These are phyloP conservation scores for Passer domesticus DNA, from an alignment of 2,113 vertebrate species.

Conservation along the genomic window DNA sequence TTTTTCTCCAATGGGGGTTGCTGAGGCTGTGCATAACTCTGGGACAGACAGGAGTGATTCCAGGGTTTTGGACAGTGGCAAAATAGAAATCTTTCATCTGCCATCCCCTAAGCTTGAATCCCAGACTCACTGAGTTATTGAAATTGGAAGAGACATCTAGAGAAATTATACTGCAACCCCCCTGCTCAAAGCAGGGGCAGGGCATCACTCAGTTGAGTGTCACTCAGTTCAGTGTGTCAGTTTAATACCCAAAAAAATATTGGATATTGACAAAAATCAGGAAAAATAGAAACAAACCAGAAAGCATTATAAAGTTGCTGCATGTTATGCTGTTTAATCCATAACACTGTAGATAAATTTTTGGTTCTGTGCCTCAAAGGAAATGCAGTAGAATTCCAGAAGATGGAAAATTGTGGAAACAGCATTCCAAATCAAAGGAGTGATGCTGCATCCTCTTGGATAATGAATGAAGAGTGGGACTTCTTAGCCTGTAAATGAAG, in stretches of 20 bases:
- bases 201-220: background rate
- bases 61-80: background rate
- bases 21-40: background rate
- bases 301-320: background rate
- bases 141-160: background rate
- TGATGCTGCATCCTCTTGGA: background rate
- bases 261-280: background rate
- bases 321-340: background rate
- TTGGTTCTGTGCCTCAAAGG: background rate
- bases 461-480: background rate
- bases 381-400: background rate
- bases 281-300: background rate
- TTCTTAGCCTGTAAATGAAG: background rate
- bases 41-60: background rate
- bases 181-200: background rate
- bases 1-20: background rate
- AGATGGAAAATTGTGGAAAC: background rate
- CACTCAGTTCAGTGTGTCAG: background rate
- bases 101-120: background rate
- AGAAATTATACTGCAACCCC: background rate
- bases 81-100: conserved; percentile 13
- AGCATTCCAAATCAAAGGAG: background rate
- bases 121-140: background rate
- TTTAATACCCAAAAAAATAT: background rate
- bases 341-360: background rate